Base-by-base conservation (phyloP, 2,888 invertebrate species). In the Drosophila bunnanda region DNA sequence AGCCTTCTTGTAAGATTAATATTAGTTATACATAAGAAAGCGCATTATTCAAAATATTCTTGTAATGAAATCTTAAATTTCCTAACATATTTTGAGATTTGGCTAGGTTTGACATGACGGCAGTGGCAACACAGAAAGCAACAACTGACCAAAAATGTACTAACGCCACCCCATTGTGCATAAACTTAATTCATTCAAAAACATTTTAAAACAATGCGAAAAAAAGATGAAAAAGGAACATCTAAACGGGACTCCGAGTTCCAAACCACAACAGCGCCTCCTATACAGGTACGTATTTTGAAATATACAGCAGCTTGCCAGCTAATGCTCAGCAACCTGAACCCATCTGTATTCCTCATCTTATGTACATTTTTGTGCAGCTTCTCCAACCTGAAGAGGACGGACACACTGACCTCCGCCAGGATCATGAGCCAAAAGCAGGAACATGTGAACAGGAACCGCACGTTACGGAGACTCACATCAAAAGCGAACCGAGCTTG, bases 401-500 rank as follows among this genome's bases (percentile, higher is more conserved):
- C 13, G n/a, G 10, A 0, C 39, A 13, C 55, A 39, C 17, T 30
- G n/a, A 25, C 22, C n/a, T 12, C 8, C 10, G 1, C 4, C 30
- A 38, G 30, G 38, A 38, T 46, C 17, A 7, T 15, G 5, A 46
- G 4, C 13, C 34, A 32, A 22, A 22, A 32, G 22, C 13, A 2
- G 32, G 8, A 38, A 9, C 15, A 10, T 7, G 22, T 12, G 44
- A 64, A 44, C 12, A 39, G 8, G 3, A 15, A 3, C 15, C 4
- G 12, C 12, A 25, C 30, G 2, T 9, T n/a, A 20, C 48, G 4
- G 28, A 34, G 36, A 13, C 17, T 34, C 25, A 5, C 3, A 50
- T 70, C 34, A 70, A 69, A 43, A 44, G 32, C 36, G 61, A 60
- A 32, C 43, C 48, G 2, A 10, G 9, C 20, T 38, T 43, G 4